phyloP scores from a whole-genome alignment of 2,888 invertebrate genomes.

The Lasioglossum leucozonium region DNA sequence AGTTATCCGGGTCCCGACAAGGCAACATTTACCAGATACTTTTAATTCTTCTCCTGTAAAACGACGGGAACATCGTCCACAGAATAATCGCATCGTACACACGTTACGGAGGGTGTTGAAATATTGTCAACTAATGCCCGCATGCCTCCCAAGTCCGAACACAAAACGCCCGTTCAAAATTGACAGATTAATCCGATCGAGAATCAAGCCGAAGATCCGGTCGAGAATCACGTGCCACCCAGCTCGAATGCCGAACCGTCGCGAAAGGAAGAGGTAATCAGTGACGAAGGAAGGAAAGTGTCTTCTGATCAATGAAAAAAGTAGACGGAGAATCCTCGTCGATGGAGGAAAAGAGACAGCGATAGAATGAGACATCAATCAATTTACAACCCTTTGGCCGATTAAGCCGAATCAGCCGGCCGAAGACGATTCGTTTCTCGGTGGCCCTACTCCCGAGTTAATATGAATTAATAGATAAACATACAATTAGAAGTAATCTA shows the following conservation, averaged over 20 bases:
- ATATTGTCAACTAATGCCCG: not conserved
- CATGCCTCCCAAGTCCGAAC: not conserved
- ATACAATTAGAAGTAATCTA: slow-evolving; percentile 84
- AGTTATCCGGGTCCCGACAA: not conserved
- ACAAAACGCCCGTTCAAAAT: not conserved
- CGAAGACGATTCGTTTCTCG: slow-evolving; percentile 74
- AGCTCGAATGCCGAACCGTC: not conserved
- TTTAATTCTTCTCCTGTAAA: no score
- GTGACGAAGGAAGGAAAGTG: not conserved
- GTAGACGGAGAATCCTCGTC: slow-evolving; percentile 46
- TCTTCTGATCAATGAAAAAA: not conserved
- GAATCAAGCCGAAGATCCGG: not conserved
- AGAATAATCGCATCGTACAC: not conserved
- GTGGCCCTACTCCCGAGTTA: slow-evolving; percentile 74
- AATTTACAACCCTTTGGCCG: slow-evolving; percentile 82
- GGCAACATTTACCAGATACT: no score
- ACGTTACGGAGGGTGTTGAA: not conserved
- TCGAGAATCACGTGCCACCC: not conserved
- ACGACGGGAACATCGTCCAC: not conserved
- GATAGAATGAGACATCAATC: slow-evolving; percentile 79
- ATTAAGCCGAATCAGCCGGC: slow-evolving; percentile 81
- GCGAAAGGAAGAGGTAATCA: not conserved
- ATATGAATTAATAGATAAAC: slow-evolving; percentile 84
- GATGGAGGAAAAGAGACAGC: slow-evolving; percentile 54
- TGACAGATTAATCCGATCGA: not conserved